Conservation (phyloP, 2,113 vertebrate genomes). For the Strix aluco region DNA sequence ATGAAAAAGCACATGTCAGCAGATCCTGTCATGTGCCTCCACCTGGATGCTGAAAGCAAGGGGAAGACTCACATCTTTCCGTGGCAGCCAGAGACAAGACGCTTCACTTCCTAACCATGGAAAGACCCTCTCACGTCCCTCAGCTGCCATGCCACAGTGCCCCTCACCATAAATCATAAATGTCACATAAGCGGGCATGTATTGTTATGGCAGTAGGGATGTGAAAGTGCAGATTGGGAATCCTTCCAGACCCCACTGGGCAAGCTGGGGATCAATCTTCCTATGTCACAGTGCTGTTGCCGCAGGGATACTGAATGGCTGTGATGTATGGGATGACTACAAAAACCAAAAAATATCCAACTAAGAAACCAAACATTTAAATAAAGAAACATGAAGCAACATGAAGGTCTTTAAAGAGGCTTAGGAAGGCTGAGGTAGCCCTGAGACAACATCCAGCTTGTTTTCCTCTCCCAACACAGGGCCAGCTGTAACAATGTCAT, state of each 20-base stretch:
- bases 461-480: background rate
- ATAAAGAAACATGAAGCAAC: background rate
- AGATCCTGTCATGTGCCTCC: background rate
- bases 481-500: background rate
- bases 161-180: background rate
- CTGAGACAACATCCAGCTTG: background rate
- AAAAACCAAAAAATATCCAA: background rate
- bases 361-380: background rate
- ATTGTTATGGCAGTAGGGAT: no score
- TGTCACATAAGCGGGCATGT: background rate
- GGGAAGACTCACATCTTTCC: background rate
- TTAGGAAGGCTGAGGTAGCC: background rate
- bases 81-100: background rate
- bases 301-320: background rate
- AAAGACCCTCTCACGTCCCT: background rate
- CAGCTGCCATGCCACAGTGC: background rate
- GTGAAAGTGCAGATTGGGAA: background rate
- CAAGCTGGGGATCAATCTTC: background rate
- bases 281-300: background rate
- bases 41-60: background rate
- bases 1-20: background rate
- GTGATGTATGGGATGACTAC: background rate
- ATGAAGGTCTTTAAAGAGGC: background rate
- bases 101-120: background rate
- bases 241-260: background rate